Conservation (phyloP, 1,140 invertebrate species). For the Laupala kohalensis region DNA sequence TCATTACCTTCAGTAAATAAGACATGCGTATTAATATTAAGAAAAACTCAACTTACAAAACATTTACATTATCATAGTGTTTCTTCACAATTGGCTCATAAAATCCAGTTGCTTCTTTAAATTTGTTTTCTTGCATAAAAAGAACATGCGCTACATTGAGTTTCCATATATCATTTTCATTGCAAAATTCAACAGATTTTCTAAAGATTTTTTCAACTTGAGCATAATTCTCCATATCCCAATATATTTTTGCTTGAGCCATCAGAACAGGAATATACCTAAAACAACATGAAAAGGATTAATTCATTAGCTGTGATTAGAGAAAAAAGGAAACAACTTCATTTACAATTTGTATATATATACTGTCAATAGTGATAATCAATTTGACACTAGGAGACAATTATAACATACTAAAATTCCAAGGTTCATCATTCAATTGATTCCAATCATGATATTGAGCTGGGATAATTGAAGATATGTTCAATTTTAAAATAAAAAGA, state of each 20-base stretch:
- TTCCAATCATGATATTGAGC: too few species aligned
- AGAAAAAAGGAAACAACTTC: not conserved
- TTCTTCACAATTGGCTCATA: constrained; percentile 98
- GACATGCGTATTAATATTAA: not conserved
- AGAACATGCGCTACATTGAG: constrained; percentile 96
- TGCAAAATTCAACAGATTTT: constrained; percentile 95
- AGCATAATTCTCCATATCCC: constrained; percentile 91
- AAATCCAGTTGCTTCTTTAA: constrained; percentile 94
- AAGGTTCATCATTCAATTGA: too few species aligned
- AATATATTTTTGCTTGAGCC: constrained; percentile 98
- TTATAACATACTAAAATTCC: too few species aligned
- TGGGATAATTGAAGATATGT: too few species aligned
- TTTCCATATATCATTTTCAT: constrained; percentile 93
- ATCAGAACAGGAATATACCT: constrained; percentile 87
- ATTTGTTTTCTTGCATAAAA: constrained; percentile 99
- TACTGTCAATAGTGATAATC: not conserved
- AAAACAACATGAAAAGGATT: constrained; percentile 5
- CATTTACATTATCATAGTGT: constrained; percentile 74
- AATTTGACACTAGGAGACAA: too few species aligned
- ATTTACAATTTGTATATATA: not conserved
- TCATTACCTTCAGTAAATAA: not conserved
- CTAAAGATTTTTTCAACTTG: constrained; percentile 91
- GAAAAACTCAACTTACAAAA: not conserved
- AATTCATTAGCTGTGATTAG: too few species aligned
- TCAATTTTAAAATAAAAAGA: too few species aligned